Base-by-base conservation (phyloP, 2,797 vertebrate genomes). In the Onychomys arenicola region DNA sequence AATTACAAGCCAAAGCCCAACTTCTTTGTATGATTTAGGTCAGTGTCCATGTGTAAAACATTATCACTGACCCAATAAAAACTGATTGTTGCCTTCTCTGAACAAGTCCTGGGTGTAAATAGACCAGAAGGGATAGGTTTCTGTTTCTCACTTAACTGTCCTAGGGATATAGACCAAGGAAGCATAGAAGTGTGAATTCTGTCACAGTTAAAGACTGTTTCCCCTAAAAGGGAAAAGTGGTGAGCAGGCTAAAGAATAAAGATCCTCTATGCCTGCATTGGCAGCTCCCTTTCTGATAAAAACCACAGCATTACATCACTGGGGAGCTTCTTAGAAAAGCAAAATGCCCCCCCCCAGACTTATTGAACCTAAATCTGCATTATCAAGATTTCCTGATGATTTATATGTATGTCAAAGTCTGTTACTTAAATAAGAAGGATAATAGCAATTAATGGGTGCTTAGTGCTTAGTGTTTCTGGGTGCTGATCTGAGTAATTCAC, bases 11-110 rank as follows among this genome's bases (percentile, higher is more conserved):
- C 43, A 95, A 67, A 89, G 34, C n/a, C 55, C 82, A 27, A 19
- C 25, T 94, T 77, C 46, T 46, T 85, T 65, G 34, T 85, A 73
- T 81, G 75, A 57, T 23, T 92, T 92, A 77, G 89, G 13, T 92
- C 17, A 13, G 40, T 93, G 34, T 84, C 49, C 16, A 46, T 37
- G n/a, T 49, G 81, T 34, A 93, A 85, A 40, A 92, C 52, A 93
- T 76, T 67, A 40, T 9, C 23, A 37, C 27, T 59, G 13, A 90
- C 57, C 40, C 52, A 61, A 93, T n/a, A 83, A 93, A 89, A 81
- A 40, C 55, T 86, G 57, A 29, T 76, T 63, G 34, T 14, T 75
- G 13, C 46, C 49, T 93, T 71, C 92, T 80, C 71, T 89, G 77
- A 84, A 69, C 27, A 87, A 49, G 13, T 89, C 61, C 85, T 61